Percentiles rank a stretch among this genome's conserved stretches.
These are phyloP conservation scores for Tridacna gigas DNA, from an alignment of 2,888 invertebrate species.

Conservation along the genomic window DNA sequence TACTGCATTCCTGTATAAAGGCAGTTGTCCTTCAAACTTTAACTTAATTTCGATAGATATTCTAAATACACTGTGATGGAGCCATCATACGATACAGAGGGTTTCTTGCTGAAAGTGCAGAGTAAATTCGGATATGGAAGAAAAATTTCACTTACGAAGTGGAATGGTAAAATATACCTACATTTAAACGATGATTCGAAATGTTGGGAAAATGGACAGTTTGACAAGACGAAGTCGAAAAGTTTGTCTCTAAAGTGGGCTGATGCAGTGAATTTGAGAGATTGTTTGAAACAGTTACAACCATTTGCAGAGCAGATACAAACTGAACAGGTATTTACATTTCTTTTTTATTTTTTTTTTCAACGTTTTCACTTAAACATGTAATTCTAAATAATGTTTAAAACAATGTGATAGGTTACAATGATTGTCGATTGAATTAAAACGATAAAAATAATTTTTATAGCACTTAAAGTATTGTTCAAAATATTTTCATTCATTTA, in stretches of 20 bases:
- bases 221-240: constrained; percentile 27
- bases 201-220: constrained; percentile 31
- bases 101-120: constrained; percentile 28
- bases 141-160: constrained; percentile 28
- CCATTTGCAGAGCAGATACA: constrained; percentile 28
- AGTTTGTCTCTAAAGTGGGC: constrained; percentile 27
- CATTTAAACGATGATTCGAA: constrained; percentile 33
- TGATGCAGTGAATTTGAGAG: not conserved
- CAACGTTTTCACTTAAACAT: not conserved
- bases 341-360: not conserved
- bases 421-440: no score
- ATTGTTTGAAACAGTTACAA: constrained; percentile 9
- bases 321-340: constrained; percentile 19
- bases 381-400: not conserved
- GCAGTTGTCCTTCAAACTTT: not conserved
- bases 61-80: constrained; percentile 18
- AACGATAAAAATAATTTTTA: no score
- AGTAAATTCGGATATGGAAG: constrained; percentile 27
- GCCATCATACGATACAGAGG: constrained; percentile 22
- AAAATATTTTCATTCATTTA: no score
- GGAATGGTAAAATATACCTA: constrained; percentile 24
- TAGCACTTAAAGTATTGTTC: no score
- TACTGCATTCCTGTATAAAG: constrained; percentile 1
- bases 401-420: not conserved
- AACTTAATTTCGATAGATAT: not conserved